Conservation (phyloP, 1,140 invertebrate genomes). For the Leptopilina boulardi region DNA sequence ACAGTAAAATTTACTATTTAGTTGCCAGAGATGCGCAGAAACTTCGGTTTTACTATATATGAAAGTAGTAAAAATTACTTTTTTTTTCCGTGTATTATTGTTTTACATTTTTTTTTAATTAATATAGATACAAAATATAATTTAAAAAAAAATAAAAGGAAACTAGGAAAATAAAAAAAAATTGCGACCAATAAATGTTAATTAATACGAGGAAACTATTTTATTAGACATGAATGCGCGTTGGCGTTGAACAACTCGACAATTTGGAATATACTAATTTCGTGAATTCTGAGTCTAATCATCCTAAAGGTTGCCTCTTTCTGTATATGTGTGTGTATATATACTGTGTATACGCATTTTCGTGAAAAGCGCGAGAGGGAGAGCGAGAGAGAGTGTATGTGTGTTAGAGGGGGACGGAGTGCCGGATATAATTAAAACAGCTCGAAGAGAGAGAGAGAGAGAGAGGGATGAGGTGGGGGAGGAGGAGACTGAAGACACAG, state of each 20-base stretch:
- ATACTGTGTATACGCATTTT: conserved; percentile 57
- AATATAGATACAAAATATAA: too few relatives aligned
- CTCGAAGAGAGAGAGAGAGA: conserved; percentile 45
- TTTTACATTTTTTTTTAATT: too few relatives aligned
- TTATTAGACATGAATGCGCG: not conserved
- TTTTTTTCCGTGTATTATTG: too few relatives aligned
- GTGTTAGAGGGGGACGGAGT: conserved; percentile 52
- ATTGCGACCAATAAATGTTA: too few relatives aligned
- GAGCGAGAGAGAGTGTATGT: conserved; percentile 43
- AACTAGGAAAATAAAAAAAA: too few relatives aligned
- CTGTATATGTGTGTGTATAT: too few relatives aligned
- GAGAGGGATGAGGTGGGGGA: conserved; percentile 47
- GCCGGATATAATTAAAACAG: conserved; percentile 71
- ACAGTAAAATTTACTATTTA: too few relatives aligned
- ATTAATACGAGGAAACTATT: not conserved
- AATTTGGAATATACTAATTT: conserved; percentile 62
- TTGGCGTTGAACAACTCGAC: not conserved
- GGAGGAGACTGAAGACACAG: conserved; percentile 59
- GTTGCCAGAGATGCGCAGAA: too few relatives aligned
- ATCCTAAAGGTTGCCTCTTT: conserved; percentile 66
- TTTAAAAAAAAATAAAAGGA: too few relatives aligned
- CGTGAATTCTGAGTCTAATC: conserved; percentile 72
- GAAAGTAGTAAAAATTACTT: too few relatives aligned
- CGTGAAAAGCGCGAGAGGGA: conserved; percentile 38
- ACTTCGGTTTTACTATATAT: too few relatives aligned